A percentile compares a stretch with the other conserved stretches of the same genome.
These are phyloP conservation scores for Nothura maculosa DNA, from an alignment of 2,797 vertebrate genomes.

Conservation along the genomic window DNA sequence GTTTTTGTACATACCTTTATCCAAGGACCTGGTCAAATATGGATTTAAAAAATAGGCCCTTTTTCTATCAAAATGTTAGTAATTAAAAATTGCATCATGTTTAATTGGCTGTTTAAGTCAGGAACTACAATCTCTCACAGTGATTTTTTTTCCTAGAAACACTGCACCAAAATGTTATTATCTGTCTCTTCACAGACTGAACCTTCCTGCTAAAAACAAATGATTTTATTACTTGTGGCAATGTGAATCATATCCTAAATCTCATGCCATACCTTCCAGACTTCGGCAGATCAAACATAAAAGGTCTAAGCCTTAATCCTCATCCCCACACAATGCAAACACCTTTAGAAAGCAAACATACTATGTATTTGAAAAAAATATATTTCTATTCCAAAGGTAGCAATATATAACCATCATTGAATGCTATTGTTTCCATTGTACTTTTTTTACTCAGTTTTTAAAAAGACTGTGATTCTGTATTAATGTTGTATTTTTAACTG, in stretches of 20 bases:
- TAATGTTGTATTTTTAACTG: neutral
- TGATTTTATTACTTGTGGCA: constrained; percentile 48
- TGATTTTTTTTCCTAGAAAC: neutral
- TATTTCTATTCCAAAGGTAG: constrained; percentile 4
- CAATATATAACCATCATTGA: fast-evolving
- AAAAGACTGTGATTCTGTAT: too few relatives aligned
- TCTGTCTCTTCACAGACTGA: constrained; percentile 20
- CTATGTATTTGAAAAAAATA: neutral
- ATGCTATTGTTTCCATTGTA: neutral
- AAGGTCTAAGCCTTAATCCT: constrained; percentile 66
- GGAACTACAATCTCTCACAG: neutral
- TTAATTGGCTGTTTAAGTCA: constrained; percentile 4
- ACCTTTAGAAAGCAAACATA: constrained; percentile 41
- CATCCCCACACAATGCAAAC: constrained; percentile 48
- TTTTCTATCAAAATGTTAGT: neutral
- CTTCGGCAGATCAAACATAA: constrained; percentile 65
- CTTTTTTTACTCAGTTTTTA: neutral
- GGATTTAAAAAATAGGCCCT: neutral
- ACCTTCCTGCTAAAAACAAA: constrained; percentile 38
- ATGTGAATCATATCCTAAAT: constrained; percentile 44
- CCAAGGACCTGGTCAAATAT: neutral
- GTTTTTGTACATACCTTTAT: neutral
- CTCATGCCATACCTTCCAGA: constrained; percentile 60
- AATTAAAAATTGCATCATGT: constrained; percentile 19
- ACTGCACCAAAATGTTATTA: constrained; percentile 9